phyloP scores from a whole-genome alignment of 2,888 invertebrate genomes.

The Lacanobia wlatinum region DNA sequence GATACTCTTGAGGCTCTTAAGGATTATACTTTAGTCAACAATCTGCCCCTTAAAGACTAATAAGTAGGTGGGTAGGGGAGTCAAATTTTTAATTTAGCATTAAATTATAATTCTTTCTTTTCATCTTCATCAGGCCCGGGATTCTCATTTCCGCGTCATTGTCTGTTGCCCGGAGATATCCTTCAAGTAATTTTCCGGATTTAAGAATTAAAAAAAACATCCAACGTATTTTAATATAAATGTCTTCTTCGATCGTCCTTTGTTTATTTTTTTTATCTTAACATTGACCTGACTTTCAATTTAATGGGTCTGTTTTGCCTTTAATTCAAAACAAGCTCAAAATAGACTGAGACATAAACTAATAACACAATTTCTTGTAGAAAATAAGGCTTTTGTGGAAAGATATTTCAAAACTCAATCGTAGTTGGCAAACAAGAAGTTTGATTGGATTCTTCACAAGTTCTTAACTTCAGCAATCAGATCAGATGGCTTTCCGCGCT shows the following conservation, averaged over 20 bases:
- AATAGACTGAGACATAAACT: constrained; percentile 39
- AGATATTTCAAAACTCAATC: constrained; percentile 59
- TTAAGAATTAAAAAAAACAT: not conserved
- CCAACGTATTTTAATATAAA: not conserved
- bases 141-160: constrained; percentile 5
- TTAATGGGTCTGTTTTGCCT: constrained; percentile 27
- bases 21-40: not conserved
- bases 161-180: not conserved
- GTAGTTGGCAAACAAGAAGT: constrained; percentile 64
- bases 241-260: not conserved
- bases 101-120: not conserved
- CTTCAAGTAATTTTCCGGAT: not conserved
- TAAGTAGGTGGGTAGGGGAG: too few species aligned
- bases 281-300: constrained; percentile 35
- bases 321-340: constrained; percentile 39
- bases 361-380: constrained; percentile 23
- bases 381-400: constrained; percentile 26
- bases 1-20: too few species aligned
- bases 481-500: constrained; percentile 45
- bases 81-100: not conserved
- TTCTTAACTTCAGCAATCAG: constrained; percentile 53
- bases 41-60: too few species aligned
- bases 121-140: not conserved
- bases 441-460: constrained; percentile 60
- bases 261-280: constrained; percentile 39